Percentiles rank a stretch among this genome's conserved stretches.
phyloP scores from a whole-genome alignment of 2,797 vertebrate genomes.

The Dicrostonyx torquatus region DNA sequence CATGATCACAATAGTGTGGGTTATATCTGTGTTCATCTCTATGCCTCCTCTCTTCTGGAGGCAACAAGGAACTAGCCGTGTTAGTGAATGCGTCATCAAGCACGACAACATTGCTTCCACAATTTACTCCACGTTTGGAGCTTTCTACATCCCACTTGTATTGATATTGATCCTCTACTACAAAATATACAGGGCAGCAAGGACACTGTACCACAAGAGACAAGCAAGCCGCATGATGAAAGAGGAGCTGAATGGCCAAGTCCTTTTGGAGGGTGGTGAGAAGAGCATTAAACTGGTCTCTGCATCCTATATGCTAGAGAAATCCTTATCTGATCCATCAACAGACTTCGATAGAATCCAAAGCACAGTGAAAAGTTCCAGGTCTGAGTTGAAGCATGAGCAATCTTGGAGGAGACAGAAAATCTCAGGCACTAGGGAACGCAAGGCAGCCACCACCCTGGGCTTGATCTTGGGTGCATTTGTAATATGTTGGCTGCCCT shows the following conservation, averaged over 20 bases:
- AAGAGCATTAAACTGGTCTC: conserved; percentile 88
- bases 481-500: conserved; percentile 98
- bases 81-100: conserved; percentile 95
- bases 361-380: conserved; percentile 86
- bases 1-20: conserved; percentile 96
- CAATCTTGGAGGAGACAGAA: conserved; percentile 92
- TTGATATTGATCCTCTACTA: conserved; percentile 98
- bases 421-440: conserved; percentile 94
- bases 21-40: conserved; percentile 96
- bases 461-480: conserved; percentile 98
- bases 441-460: conserved; percentile 95
- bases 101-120: conserved; percentile 95
- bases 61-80: conserved; percentile 89
- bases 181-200: conserved; percentile 97
- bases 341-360: conserved; percentile 91
- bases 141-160: conserved; percentile 96
- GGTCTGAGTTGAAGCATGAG: conserved; percentile 89
- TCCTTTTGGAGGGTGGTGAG: conserved; percentile 90
- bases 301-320: conserved; percentile 90
- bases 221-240: conserved; percentile 92
- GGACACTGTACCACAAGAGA: conserved; percentile 95
- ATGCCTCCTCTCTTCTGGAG: conserved; percentile 96
- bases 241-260: conserved; percentile 93
- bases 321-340: conserved; percentile 94
- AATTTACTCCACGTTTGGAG: conserved; percentile 96